These are phyloP conservation scores for Dugesia japonica DNA, from an alignment of 2,888 invertebrate species.

Conservation along the genomic window DNA sequence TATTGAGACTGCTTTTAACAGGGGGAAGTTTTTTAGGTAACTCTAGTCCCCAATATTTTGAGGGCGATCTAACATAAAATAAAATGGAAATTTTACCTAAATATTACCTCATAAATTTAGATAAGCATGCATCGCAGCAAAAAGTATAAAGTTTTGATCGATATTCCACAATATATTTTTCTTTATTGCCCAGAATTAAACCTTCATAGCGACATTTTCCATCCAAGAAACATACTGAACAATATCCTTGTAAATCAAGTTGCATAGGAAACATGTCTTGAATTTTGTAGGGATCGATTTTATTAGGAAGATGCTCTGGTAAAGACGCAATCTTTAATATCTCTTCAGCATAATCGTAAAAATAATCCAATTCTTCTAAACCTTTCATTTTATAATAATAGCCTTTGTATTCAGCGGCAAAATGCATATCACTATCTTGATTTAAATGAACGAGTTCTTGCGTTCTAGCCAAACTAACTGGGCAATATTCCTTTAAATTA, in stretches of 20 bases:
- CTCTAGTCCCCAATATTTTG: conserved; percentile 43
- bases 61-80: conserved; percentile 37
- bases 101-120: conserved; percentile 45
- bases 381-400: conserved; percentile 47
- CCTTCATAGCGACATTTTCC: conserved; percentile 44
- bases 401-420: conserved; percentile 47
- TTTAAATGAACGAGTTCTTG: conserved; percentile 46
- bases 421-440: conserved; percentile 39
- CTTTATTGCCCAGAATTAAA: conserved; percentile 42
- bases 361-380: conserved; percentile 40
- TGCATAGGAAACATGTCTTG: conserved; percentile 39
- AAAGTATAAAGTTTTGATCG: conserved; percentile 42
- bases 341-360: conserved; percentile 41
- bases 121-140: conserved; percentile 42
- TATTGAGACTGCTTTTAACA: conserved; percentile 40
- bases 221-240: conserved; percentile 47
- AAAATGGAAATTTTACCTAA: not conserved
- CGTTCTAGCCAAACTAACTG: conserved; percentile 43
- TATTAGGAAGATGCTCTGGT: conserved; percentile 40
- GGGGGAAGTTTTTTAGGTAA: conserved; percentile 48
- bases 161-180: conserved; percentile 43
- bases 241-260: conserved; percentile 45
- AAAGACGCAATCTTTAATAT: conserved; percentile 38
- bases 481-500: conserved; percentile 47
- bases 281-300: conserved; percentile 41